Percentiles rank a stretch among this genome's conserved stretches.
Conservation (phyloP, 1,140 invertebrate genomes). For the Cydia amplana region DNA sequence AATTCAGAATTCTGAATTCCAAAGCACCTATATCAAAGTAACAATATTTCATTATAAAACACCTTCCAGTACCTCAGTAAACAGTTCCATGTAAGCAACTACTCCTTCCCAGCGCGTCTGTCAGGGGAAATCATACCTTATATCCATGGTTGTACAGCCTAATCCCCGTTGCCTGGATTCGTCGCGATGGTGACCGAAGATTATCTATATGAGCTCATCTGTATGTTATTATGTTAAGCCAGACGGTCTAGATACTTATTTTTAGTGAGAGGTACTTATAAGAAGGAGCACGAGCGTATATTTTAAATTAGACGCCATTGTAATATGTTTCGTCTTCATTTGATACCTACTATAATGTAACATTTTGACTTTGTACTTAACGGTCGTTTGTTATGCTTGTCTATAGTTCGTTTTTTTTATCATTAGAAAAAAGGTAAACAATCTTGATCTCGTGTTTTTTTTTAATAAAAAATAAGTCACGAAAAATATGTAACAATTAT, state of each 20-base stretch:
- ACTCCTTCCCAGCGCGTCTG: slow-evolving; percentile 60
- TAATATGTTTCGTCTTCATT: too few species aligned
- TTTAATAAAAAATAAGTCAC: too few species aligned
- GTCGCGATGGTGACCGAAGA: slow-evolving; percentile 64
- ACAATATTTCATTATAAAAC: background rate
- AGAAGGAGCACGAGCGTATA: background rate
- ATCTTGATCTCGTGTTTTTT: too few species aligned
- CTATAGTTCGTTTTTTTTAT: too few species aligned
- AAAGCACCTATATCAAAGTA: too few species aligned
- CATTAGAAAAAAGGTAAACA: too few species aligned
- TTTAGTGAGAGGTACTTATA: slow-evolving; percentile 5
- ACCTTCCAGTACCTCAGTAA: slow-evolving; percentile 38
- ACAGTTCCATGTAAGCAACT: slow-evolving; percentile 47
- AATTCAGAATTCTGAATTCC: too few species aligned
- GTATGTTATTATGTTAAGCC: slow-evolving; percentile 17
- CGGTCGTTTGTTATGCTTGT: too few species aligned
- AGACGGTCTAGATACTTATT: slow-evolving; percentile 26
- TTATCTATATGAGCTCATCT: slow-evolving; percentile 22
- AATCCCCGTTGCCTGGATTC: slow-evolving; percentile 65
- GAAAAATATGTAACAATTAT: too few species aligned
- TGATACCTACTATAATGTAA: too few species aligned
- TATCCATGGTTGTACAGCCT: slow-evolving; percentile 53
- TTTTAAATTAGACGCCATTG: too few species aligned
- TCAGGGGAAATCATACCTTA: slow-evolving; percentile 71
- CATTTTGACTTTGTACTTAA: too few species aligned